Conservation (phyloP, 2,888 invertebrate species). For the Stictocephala bisonia region DNA sequence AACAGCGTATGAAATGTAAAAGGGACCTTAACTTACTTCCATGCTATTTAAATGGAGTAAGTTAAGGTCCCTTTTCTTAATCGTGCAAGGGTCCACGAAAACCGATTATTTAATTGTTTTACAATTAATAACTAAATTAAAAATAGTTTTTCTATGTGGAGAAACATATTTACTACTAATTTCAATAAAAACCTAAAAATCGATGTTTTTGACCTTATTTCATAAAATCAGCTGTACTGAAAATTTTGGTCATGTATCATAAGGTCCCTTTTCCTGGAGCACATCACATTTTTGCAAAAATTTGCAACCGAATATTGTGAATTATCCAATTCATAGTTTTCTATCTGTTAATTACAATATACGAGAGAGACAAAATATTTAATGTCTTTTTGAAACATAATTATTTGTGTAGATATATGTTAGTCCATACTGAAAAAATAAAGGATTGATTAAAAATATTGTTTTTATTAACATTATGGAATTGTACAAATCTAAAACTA, state of each 20-base stretch:
- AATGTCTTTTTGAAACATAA: too few relatives aligned
- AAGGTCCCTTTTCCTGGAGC: slow-evolving; percentile 8
- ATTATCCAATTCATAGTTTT: too few relatives aligned
- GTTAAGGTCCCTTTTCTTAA: slow-evolving; percentile 22
- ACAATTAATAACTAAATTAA: background rate
- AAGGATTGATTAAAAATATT: too few relatives aligned
- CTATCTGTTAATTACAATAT: too few relatives aligned
- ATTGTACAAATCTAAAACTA: too few relatives aligned
- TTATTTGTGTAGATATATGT: too few relatives aligned
- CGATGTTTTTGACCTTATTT: slow-evolving; percentile 13
- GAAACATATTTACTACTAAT: slow-evolving; percentile 8
- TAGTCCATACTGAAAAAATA: too few relatives aligned
- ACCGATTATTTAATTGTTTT: background rate
- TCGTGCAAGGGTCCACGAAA: slow-evolving; percentile 4
- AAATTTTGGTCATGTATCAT: slow-evolving; percentile 12
- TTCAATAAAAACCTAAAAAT: slow-evolving; percentile 17
- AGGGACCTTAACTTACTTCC: slow-evolving; percentile 5
- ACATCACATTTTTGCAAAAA: too few relatives aligned
- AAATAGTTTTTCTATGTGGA: slow-evolving; percentile 3
- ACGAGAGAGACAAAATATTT: too few relatives aligned
- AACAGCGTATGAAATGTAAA: slow-evolving; percentile 15
- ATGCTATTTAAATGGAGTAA: slow-evolving; percentile 26
- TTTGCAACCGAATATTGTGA: too few relatives aligned
- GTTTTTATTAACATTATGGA: too few relatives aligned
- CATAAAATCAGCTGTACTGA: slow-evolving; percentile 13